A percentile compares a stretch with the other conserved stretches of the same genome.
Conservation (phyloP, 1,140 invertebrate species). For the Laupala kohalensis region DNA sequence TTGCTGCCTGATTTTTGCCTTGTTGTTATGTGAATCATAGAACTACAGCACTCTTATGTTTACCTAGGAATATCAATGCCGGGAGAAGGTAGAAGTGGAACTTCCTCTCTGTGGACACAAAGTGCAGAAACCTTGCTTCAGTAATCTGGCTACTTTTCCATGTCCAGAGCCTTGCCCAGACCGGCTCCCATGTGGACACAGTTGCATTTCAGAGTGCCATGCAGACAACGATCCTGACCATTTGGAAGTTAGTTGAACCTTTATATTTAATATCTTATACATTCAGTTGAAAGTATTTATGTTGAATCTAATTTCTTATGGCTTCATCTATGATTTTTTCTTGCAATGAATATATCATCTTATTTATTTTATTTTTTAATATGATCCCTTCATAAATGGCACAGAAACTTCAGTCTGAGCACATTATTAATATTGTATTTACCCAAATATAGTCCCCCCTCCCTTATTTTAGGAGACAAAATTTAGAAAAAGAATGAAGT, state of each 20-base stretch:
- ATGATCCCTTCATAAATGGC: not conserved
- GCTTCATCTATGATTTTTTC: not conserved
- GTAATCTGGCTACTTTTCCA: slow-evolving; percentile 21
- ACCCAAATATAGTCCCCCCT: too few species aligned
- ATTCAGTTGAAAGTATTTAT: not conserved
- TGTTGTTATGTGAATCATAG: slow-evolving; percentile 34
- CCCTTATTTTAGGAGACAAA: too few species aligned
- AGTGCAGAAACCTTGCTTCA: slow-evolving; percentile 28
- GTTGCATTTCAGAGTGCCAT: slow-evolving; percentile 31
- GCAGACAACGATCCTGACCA: slow-evolving; percentile 34
- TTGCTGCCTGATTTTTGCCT: slow-evolving; percentile 19
- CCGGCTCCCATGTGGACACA: slow-evolving; percentile 35
- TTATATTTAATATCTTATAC: not conserved
- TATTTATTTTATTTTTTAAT: not conserved
- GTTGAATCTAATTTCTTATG: not conserved
- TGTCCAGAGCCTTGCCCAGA: slow-evolving; percentile 30
- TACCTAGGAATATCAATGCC: slow-evolving; percentile 24
- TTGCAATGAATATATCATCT: not conserved
- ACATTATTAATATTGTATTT: not conserved
- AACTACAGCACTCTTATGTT: slow-evolving; percentile 20
- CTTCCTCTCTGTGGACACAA: slow-evolving; percentile 35
- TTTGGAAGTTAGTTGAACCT: slow-evolving; percentile 25
- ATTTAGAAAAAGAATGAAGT: too few species aligned
- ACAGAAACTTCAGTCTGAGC: not conserved
- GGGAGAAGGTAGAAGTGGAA: slow-evolving; percentile 22